A percentile compares a stretch with the other conserved stretches of the same genome.
phyloP scores from a whole-genome alignment of 2,113 vertebrate species.

The Sylvia atricapilla region DNA sequence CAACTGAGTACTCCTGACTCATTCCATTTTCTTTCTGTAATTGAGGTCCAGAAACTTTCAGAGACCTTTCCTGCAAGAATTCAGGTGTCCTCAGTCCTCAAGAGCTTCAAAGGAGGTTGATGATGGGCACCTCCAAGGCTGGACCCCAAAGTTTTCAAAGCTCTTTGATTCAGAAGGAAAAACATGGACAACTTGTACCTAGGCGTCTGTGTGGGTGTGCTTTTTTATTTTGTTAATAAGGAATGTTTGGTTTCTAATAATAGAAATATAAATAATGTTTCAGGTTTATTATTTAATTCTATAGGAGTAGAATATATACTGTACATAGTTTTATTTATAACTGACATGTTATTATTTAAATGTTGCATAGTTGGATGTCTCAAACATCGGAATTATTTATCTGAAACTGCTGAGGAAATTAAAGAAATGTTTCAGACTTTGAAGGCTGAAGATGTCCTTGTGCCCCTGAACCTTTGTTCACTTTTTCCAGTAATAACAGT shows the following conservation, averaged over 20 bases:
- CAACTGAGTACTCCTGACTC: neutral
- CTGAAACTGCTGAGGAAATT: neutral
- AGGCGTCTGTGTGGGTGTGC: neutral
- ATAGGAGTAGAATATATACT: neutral
- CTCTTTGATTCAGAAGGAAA: neutral
- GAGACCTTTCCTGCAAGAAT: neutral
- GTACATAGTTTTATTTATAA: neutral
- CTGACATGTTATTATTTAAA: neutral
- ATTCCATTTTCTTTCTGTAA: neutral
- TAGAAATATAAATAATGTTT: neutral
- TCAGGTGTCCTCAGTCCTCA: neutral
- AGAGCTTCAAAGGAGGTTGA: neutral
- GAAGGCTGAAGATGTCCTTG: neutral
- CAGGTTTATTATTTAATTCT: neutral
- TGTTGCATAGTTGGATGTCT: neutral
- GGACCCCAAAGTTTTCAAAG: neutral
- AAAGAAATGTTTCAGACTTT: neutral
- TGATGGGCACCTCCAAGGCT: neutral
- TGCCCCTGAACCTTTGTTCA: neutral
- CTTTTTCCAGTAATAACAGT: neutral
- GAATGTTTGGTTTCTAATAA: neutral
- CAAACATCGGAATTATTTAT: neutral
- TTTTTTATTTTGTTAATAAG: neutral
- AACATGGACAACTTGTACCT: neutral
- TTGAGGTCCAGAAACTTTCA: neutral